These are phyloP conservation scores for Muschampia plurimacula DNA, from an alignment of 2,888 invertebrate genomes.

Conservation along the genomic window DNA sequence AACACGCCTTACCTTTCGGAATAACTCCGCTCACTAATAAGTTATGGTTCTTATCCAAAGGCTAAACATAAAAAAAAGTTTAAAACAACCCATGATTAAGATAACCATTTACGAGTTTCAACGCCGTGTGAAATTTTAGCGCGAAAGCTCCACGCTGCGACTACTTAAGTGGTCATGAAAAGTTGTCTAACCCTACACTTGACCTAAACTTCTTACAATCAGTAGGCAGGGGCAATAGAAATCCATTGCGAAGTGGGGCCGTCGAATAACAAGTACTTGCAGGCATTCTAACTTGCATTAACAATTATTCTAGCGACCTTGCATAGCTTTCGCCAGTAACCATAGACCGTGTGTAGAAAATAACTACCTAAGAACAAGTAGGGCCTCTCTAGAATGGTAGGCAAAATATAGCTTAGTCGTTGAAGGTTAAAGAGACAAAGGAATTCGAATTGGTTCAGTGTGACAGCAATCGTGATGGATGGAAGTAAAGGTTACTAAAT, in stretches of 20 bases:
- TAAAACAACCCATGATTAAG: not conserved
- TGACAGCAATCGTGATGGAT: constrained; percentile 13
- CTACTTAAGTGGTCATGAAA: constrained; percentile 8
- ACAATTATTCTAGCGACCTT: constrained; percentile 36
- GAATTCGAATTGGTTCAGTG: not conserved
- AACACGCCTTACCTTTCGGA: constrained; percentile 3
- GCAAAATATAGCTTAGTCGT: constrained; percentile 15
- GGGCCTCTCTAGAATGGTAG: constrained; percentile 10
- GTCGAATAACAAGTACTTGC: constrained; percentile 21
- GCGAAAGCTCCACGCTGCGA: not conserved
- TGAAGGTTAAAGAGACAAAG: constrained; percentile 14
- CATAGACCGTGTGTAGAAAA: constrained; percentile 33
- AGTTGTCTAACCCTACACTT: constrained; percentile 31
- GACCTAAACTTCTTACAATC: constrained; percentile 26
- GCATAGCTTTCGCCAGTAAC: constrained; percentile 35
- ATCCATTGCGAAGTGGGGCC: constrained; percentile 24
- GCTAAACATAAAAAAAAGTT: not conserved
- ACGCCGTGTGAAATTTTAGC: not conserved
- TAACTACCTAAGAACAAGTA: constrained; percentile 23
- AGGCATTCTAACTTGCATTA: constrained; percentile 20
- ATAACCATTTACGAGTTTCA: not conserved
- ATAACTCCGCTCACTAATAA: not conserved
- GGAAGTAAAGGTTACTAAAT: not conserved
- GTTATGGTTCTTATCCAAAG: not conserved
- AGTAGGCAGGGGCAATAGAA: constrained; percentile 30